These are phyloP conservation scores for Plectrocnemia conspersa DNA, from an alignment of 1,140 invertebrate species.

Conservation along the genomic window DNA sequence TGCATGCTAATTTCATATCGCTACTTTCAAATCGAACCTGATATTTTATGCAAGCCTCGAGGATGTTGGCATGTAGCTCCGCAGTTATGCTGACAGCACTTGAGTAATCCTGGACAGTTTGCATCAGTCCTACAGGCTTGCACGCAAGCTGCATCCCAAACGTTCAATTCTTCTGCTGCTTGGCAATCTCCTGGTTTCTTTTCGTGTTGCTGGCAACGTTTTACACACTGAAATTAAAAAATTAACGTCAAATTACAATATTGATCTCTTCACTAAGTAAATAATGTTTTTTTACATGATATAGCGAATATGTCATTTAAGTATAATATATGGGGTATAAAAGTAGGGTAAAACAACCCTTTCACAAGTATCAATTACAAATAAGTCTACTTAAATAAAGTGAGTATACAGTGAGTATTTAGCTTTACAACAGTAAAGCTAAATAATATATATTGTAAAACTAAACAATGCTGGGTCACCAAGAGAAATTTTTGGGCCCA, in stretches of 20 bases:
- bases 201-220: conserved; percentile 13
- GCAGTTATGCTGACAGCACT: conserved; percentile 62
- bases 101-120: conserved; percentile 58
- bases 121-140: conserved; percentile 57
- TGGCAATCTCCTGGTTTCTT: conserved; percentile 47
- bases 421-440: background rate
- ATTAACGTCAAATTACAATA: background rate
- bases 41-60: conserved; percentile 48
- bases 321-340: conserved; percentile 6
- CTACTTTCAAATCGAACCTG: conserved; percentile 36
- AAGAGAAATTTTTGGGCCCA: too few relatives aligned
- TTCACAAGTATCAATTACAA: conserved; percentile 15
- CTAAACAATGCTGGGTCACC: too few relatives aligned
- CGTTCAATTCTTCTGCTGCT: conserved; percentile 40
- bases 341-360: conserved; percentile 23
- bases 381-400: background rate
- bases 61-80: conserved; percentile 61
- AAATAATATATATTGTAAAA: too few relatives aligned
- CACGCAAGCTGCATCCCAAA: conserved; percentile 57
- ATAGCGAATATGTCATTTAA: background rate
- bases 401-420: conserved; percentile 1
- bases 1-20: background rate
- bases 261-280: background rate
- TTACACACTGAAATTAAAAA: conserved; percentile 25
- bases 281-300: background rate